Percentiles rank a stretch among this genome's conserved stretches.
These are phyloP conservation scores for Ennomos fuscantarius DNA, from an alignment of 2,888 invertebrate species.

Conservation along the genomic window DNA sequence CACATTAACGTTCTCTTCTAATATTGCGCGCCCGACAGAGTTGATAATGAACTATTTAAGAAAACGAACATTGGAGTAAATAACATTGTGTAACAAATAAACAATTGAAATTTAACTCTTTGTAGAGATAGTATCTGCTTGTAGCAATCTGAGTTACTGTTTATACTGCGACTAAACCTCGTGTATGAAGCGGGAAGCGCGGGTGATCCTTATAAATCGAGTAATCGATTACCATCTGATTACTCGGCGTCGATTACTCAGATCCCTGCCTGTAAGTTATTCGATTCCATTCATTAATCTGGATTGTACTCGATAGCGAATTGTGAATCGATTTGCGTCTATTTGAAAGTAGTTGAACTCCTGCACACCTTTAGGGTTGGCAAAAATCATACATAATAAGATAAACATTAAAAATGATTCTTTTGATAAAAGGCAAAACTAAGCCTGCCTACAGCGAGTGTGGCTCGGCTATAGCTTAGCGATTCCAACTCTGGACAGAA, in stretches of 20 bases:
- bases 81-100: no score
- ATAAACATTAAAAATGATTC: no score
- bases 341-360: conserved; percentile 55
- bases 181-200: conserved; percentile 60
- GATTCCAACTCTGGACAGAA: no score
- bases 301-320: conserved; percentile 69
- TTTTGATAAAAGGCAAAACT: no score
- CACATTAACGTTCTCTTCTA: no score
- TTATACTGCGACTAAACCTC: not conserved
- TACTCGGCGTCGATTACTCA: conserved; percentile 81
- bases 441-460: no score
- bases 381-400: not conserved
- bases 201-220: conserved; percentile 78
- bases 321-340: conserved; percentile 66
- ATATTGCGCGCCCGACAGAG: no score
- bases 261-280: conserved; percentile 76
- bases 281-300: conserved; percentile 80
- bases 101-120: no score
- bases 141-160: conserved; percentile 14
- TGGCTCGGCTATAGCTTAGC: no score
- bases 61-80: no score
- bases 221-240: conserved; percentile 77
- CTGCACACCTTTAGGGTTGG: conserved; percentile 9
- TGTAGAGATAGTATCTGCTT: no score
- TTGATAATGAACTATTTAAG: no score